phyloP scores from a whole-genome alignment of 2,113 vertebrate species.

The Pelobates fuscus region DNA sequence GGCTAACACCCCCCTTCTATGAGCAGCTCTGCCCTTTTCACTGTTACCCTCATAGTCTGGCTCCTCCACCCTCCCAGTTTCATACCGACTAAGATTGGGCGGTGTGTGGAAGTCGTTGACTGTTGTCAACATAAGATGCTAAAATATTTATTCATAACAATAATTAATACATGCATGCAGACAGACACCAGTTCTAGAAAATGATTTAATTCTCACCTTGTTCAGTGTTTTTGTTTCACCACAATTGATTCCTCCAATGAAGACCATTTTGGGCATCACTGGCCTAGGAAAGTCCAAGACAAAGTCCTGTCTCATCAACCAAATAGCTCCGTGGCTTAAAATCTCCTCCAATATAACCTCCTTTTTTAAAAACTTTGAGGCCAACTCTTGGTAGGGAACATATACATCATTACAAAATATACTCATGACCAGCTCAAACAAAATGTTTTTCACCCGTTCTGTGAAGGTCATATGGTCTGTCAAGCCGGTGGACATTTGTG shows the following conservation, averaged over 20 bases:
- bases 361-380: slow-evolving; percentile 56
- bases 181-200: too few species aligned
- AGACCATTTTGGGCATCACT: slow-evolving; percentile 77
- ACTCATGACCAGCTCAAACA: slow-evolving; percentile 42
- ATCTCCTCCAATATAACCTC: slow-evolving; percentile 62
- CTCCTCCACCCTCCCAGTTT: too few species aligned
- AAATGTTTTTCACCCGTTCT: slow-evolving; percentile 57
- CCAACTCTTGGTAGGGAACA: slow-evolving; percentile 60
- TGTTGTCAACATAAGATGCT: too few species aligned
- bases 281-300: slow-evolving; percentile 64
- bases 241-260: slow-evolving; percentile 62
- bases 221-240: slow-evolving; percentile 26
- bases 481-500: slow-evolving; percentile 44
- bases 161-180: too few species aligned
- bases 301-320: slow-evolving; percentile 61
- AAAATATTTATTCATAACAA: too few species aligned
- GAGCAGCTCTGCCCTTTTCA: too few species aligned
- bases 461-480: slow-evolving; percentile 55
- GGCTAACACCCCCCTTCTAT: too few species aligned
- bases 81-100: too few species aligned
- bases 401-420: slow-evolving; percentile 49
- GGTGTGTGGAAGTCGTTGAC: too few species aligned
- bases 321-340: slow-evolving; percentile 69
- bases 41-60: too few species aligned
- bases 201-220: too few species aligned